Evolutionary conservation across 2,797 vertebrate genomes (phyloP), one percentile per base, ranked within the genome.

Genomic region (Malacoraja senta): DNA sequence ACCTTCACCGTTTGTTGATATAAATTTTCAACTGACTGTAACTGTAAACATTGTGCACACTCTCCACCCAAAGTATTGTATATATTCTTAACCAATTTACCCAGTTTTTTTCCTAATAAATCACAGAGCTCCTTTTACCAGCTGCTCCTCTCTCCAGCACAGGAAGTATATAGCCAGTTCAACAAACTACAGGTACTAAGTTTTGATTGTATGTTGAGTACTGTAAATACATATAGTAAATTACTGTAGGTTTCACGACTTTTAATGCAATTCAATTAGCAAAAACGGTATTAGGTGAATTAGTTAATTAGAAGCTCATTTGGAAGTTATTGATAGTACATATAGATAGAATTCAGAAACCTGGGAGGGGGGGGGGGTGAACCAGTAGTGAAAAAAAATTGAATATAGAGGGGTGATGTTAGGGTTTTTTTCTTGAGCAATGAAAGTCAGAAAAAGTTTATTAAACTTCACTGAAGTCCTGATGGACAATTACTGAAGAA

Each of bases 151-250:
- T 88, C 84, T 88, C 84, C 84, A 88, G 84, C 84, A 88, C 84
- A 88, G 84, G 84, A 88, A 88, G 84, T 88, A 88, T 88, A 88
- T 88, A 88, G 84, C 84, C 84, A 88, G 84, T 88, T 88, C 84
- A 88, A 88, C 84, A 88, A 88, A 88, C 84, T 68, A 88, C 84
- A 88, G 84, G 84, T 88, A 88, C 84, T 88, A 88, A 88, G 63
- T 88, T 88, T 88, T 88, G 84, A 88, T 88, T 88, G 84, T 88
- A 88, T 88, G 84, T 88, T 88, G 84, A 88, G 84, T 88, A 88
- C 63, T 88, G 84, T 88, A 88, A 88, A 88, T 88, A 88, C 84
- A 88, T 86, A 63, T 88, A 88, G 84, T 88, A 88, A 88, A 88
- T 32, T 88, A 88, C 63, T 65, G n/a, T 88, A 88, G 84, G 84